Conservation (phyloP, 2,888 invertebrate species). For the Lasiommata megera region DNA sequence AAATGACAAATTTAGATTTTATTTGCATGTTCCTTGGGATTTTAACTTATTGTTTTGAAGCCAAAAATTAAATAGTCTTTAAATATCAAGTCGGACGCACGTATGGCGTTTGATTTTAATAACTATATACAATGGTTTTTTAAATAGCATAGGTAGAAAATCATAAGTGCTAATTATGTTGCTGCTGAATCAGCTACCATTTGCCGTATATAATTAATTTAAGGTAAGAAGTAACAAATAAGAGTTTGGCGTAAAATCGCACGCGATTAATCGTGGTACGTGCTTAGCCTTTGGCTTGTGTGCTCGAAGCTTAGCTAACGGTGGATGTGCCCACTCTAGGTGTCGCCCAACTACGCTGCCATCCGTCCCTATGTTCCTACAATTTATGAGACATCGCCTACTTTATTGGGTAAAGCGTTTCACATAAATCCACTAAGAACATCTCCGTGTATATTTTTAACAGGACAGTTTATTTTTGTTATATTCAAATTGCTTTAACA, state of each 20-base stretch:
- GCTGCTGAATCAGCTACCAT: too few relatives aligned
- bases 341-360: slow-evolving; percentile 60
- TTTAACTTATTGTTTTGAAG: too few relatives aligned
- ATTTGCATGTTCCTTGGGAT: too few relatives aligned
- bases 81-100: too few relatives aligned
- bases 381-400: slow-evolving; percentile 75
- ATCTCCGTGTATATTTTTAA: slow-evolving; percentile 58
- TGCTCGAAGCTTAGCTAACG: slow-evolving; percentile 54
- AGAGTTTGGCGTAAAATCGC: slow-evolving; percentile 10
- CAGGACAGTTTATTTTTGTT: slow-evolving; percentile 45
- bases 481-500: slow-evolving; percentile 34
- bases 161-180: too few relatives aligned
- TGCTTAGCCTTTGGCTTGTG: slow-evolving; percentile 29
- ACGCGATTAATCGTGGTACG: slow-evolving; percentile 11
- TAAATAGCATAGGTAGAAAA: too few relatives aligned
- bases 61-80: too few relatives aligned
- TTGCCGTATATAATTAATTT: too few relatives aligned
- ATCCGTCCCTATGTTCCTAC: slow-evolving; percentile 57
- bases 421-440: slow-evolving; percentile 66
- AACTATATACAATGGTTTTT: too few relatives aligned
- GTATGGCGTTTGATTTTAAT: too few relatives aligned
- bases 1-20: too few relatives aligned
- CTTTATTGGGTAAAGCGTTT: slow-evolving; percentile 73
- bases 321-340: slow-evolving; percentile 73
- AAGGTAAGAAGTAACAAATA: too few relatives aligned